phyloP scores from a whole-genome alignment of 1,140 invertebrate species.

The Macrotrachela quadricornifera region DNA sequence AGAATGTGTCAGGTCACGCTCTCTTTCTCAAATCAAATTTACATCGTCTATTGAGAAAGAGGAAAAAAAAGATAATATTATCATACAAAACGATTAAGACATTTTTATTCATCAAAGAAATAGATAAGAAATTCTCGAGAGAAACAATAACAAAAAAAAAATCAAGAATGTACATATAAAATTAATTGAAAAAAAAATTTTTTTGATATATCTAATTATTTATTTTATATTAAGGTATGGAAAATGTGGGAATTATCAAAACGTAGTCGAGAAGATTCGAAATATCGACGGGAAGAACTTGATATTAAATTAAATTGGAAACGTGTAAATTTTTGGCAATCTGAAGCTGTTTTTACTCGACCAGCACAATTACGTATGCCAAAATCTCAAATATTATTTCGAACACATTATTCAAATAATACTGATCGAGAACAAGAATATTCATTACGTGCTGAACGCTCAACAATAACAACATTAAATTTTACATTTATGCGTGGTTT shows the following conservation, averaged over 20 bases:
- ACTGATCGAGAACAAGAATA: slow-evolving; percentile 32
- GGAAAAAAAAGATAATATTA: too few species aligned
- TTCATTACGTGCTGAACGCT: slow-evolving; percentile 33
- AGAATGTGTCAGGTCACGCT: too few species aligned
- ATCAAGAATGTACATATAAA: too few species aligned
- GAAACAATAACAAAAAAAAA: too few species aligned
- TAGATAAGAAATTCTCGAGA: too few species aligned
- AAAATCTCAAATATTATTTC: slow-evolving; percentile 26
- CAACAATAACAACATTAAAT: slow-evolving; percentile 27
- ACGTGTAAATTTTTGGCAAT: slow-evolving; percentile 21
- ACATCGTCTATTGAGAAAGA: too few species aligned
- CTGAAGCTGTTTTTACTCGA: slow-evolving; percentile 7
- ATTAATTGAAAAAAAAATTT: too few species aligned
- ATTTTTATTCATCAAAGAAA: too few species aligned
- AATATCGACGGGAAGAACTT: slow-evolving; percentile 21
- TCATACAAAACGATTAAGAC: too few species aligned
- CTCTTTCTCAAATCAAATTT: too few species aligned
- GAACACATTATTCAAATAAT: slow-evolving; percentile 32
- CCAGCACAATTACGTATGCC: slow-evolving; percentile 11
- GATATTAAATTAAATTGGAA: slow-evolving; percentile 27
- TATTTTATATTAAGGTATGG: not conserved
- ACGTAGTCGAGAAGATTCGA: slow-evolving; percentile 5
- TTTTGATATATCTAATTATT: too few species aligned
- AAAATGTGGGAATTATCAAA: slow-evolving; percentile 7
- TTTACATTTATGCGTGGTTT: slow-evolving; percentile 28